These are phyloP conservation scores for Furcula furcula DNA, from an alignment of 2,888 invertebrate genomes.

Conservation along the genomic window DNA sequence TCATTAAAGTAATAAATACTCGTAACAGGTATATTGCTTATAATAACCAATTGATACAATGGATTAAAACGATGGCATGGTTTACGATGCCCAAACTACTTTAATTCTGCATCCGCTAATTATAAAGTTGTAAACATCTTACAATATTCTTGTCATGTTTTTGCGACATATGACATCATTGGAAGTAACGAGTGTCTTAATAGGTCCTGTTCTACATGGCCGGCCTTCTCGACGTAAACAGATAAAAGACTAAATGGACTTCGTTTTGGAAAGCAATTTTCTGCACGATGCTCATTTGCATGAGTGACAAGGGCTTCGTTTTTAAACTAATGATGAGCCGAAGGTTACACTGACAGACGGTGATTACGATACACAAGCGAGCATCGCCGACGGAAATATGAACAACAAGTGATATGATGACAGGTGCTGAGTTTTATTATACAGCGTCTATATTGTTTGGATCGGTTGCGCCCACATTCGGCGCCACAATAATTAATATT, in stretches of 20 bases:
- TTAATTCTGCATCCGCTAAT: conserved; percentile 3
- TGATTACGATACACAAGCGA: conserved; percentile 37
- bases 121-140: conserved; percentile 1
- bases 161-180: conserved; percentile 33
- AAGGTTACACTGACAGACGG: conserved; percentile 40
- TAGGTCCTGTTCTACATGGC: conserved; percentile 17
- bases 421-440: conserved; percentile 10
- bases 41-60: too few relatives aligned
- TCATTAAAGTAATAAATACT: too few relatives aligned
- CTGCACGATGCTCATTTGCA: conserved; percentile 40
- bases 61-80: neutral
- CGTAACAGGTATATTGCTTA: too few relatives aligned
- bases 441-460: conserved; percentile 9
- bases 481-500: neutral
- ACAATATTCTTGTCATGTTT: conserved; percentile 10
- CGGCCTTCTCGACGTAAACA: conserved; percentile 11
- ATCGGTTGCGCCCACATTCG: conserved; percentile 10
- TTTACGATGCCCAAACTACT: too few relatives aligned
- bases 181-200: conserved; percentile 28
- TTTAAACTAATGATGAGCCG: conserved; percentile 37
- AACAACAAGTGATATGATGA: conserved; percentile 6
- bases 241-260: conserved; percentile 12
- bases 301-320: conserved; percentile 42
- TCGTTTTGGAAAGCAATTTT: conserved; percentile 14
- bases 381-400: neutral